Base-by-base conservation (phyloP, 2,888 invertebrate genomes). In the Pterostichus niger region DNA sequence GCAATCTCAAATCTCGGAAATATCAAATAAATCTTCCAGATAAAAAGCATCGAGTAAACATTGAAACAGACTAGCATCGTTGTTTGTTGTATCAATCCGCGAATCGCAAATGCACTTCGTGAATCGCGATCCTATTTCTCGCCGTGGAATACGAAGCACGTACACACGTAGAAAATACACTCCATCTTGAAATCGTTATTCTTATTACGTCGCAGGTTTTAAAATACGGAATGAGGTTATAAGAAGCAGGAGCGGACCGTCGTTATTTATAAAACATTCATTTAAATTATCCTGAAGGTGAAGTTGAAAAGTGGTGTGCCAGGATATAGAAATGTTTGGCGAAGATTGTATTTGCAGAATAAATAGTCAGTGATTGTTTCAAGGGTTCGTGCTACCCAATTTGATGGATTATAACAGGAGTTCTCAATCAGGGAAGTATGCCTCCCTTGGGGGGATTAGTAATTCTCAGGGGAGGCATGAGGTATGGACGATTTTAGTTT, bases 171-270 rank as follows among this genome's bases (percentile, higher is more conserved):
- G 13, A 59, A 33, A 31, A 59, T 59, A 59, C 59, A 31, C 31
- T 59, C 56, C 59, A 64, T 64, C 35, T 64, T 35, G 7, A 35
- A 76, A 76, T 76, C 54, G 76, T 76, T 76, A 76, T 56, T 76
- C 35, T 52, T 76, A 76, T 64, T 64, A 40, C 64, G 6, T 11
- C 31, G 35, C n/a, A 64, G 64, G 59, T 59, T 64, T 35, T 33
- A 64, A 64, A 59, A 59, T 59, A 40, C n/a, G 13, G 17, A 59
- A 59, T 17, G 59, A 59, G 24, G 17, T 59, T 59, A 11, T 0
- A 11, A 24, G 31, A 59, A 59, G 59, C 9, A 1, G 11, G 35
- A 13, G 9, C 31, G 33, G 24, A 24, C 24, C 3, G 24, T 3
- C 24, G 3, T 24, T 24, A 24, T 24, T 24, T 24, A 24, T 24